Evolutionary conservation across 1,140 invertebrate genomes (phyloP).

Genomic region (Zaprionus inermis): DNA sequence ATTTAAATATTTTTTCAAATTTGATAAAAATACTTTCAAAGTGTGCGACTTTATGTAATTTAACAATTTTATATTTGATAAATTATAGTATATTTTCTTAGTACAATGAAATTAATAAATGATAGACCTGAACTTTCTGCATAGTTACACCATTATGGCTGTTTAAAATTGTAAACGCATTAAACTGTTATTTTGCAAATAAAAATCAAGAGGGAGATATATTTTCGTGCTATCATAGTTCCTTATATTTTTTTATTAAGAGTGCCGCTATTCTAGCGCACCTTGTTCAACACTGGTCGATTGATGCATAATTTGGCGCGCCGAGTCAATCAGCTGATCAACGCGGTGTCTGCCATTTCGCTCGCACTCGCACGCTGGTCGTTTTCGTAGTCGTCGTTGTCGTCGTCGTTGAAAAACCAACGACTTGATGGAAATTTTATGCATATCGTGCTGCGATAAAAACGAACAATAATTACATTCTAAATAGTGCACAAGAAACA

Average conservation of each 20-base stretch:
- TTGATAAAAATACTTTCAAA: neutral
- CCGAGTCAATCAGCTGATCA: slow-evolving; percentile 49
- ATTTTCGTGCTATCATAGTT: neutral
- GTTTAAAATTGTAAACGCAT: neutral
- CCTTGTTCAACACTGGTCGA: slow-evolving; percentile 56
- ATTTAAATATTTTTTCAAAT: neutral
- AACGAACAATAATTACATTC: slow-evolving; percentile 38
- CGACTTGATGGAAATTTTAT: slow-evolving; percentile 76
- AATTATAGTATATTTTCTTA: neutral
- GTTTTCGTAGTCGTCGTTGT: slow-evolving; percentile 51
- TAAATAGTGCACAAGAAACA: slow-evolving; percentile 51
- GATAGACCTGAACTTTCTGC: neutral
- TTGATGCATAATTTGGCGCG: slow-evolving; percentile 79
- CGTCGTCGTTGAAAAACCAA: slow-evolving; percentile 59
- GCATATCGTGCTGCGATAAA: slow-evolving; percentile 58
- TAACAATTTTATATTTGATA: neutral
- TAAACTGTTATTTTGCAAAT: neutral
- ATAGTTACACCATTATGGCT: neutral
- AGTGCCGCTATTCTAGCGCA: slow-evolving; percentile 15
- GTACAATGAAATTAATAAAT: neutral
- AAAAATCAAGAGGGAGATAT: neutral
- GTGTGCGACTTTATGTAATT: neutral
- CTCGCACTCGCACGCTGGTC: slow-evolving; percentile 67
- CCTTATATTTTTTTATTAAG: slow-evolving; percentile 13
- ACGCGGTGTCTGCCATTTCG: slow-evolving; percentile 70